Evolutionary conservation across 2,113 vertebrate species (phyloP), one percentile per base, ranked within the genome.

Genomic region (Sigmodon hispidus): DNA sequence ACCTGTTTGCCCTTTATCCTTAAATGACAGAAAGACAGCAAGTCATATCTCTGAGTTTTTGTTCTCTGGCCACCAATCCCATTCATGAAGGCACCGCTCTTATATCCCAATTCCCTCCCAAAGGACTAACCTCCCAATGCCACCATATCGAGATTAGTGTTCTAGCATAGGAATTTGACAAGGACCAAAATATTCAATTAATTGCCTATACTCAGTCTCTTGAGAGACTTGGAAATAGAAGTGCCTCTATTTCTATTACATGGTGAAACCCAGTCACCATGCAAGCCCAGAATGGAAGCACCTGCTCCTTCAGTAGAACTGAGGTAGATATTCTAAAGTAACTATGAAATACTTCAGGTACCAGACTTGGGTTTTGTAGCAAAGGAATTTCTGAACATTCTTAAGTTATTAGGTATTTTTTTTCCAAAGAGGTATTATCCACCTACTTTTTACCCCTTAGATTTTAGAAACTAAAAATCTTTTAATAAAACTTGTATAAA

Each of bases 391-490:
- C 70, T 85, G 52, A 65, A 69, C 13, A 81, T 22, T 45, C 3
- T 80, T 57, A 10, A 89, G 55, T 75, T 45, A 79, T 22, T 93
- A 57, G 1, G 8, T 75, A 31, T 31, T 85, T 10, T 63, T 1
- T 21, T 91, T 13, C 40, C 85, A 29, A 91, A n/a, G 6, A 34
- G 24, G 5, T 91, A 85, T 87, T 57, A 80, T 65, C 26, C 31
- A 91, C 22, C 19, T 77, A 16, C 21, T 48, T 57, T 4, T 80
- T 73, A 57, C 45, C 43, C 8, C 26, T 83, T 73, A 94, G 24
- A 85, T 94, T 90, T 92, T 96, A 3, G 5, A 90, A 95, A 45
- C 40, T 73, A 34, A 57, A 19, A 87, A 77, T 7, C 3, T 83
- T 65, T 81, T n/a, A 63, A 1, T 79, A 70, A 93, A 72, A 48